phyloP scores from a whole-genome alignment of 2,888 invertebrate species.

The Deilephila elpenor region DNA sequence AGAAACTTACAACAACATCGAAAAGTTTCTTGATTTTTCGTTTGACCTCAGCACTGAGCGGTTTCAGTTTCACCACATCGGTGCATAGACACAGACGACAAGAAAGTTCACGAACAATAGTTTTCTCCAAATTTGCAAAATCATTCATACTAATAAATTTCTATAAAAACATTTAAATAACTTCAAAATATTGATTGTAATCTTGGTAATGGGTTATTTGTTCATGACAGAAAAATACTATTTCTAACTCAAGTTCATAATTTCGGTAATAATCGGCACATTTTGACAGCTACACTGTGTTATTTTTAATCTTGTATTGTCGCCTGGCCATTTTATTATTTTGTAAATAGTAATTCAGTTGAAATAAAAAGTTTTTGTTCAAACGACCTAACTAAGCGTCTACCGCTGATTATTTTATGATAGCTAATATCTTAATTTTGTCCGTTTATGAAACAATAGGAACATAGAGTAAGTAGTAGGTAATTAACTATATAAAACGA shows the following conservation, averaged over 20 bases:
- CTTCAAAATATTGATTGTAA: neutral
- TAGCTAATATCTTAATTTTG: neutral
- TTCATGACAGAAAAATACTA: conserved; percentile 51
- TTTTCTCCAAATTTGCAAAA: conserved; percentile 73
- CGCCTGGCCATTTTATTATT: neutral
- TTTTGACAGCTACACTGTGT: conserved; percentile 50
- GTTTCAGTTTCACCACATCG: conserved; percentile 77
- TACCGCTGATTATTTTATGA: neutral
- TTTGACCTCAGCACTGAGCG: conserved; percentile 73
- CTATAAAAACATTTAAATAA: conserved; percentile 18
- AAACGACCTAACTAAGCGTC: neutral
- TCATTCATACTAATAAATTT: conserved; percentile 69
- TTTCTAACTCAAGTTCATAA: conserved; percentile 57
- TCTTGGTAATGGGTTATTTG: conserved; percentile 48
- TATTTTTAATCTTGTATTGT: neutral
- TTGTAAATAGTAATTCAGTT: neutral
- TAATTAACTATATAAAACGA: too few species aligned
- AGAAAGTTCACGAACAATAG: conserved; percentile 77
- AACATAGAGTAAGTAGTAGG: too few species aligned
- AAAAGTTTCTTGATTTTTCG: conserved; percentile 76
- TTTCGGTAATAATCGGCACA: conserved; percentile 51
- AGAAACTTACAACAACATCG: conserved; percentile 65
- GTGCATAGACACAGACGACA: conserved; percentile 78
- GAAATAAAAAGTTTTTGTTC: conserved; percentile 1
- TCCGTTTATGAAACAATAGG: too few species aligned